Percentiles rank a stretch among this genome's conserved stretches.
Evolutionary conservation across 2,113 vertebrate species (phyloP).

Genomic region (Antidorcas marsupialis): DNA sequence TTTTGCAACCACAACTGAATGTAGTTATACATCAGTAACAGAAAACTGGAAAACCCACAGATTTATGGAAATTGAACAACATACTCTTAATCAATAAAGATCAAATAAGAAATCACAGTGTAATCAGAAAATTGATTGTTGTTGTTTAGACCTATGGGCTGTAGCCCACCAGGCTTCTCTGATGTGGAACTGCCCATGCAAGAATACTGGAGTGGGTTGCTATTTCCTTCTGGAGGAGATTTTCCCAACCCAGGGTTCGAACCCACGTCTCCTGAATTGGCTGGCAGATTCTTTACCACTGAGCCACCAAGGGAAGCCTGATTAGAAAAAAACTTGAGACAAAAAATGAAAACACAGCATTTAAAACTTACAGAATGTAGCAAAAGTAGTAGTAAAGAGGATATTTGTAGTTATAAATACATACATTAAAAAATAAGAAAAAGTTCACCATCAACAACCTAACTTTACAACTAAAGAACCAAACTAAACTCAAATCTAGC

Average conservation of each 20-base stretch:
- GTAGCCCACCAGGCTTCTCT: background rate
- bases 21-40: background rate
- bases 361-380: background rate
- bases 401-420: background rate
- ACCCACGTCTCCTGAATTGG: background rate
- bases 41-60: background rate
- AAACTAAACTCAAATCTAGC: background rate
- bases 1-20: background rate
- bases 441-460: background rate
- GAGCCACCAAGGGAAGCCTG: background rate
- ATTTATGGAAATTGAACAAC: background rate
- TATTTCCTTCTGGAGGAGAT: background rate
- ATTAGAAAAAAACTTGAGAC: background rate
- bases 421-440: background rate
- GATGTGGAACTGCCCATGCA: background rate
- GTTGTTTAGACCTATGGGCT: background rate
- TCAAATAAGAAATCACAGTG: background rate
- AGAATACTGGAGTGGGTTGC: background rate
- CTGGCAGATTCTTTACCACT: background rate
- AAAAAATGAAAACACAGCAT: background rate
- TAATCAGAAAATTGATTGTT: background rate
- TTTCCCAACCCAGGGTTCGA: background rate
- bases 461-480: background rate
- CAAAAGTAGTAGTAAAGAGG: background rate
- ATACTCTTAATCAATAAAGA: background rate